phyloP scores from a whole-genome alignment of 2,888 invertebrate genomes.

The Glyphotaelius pellucidus region DNA sequence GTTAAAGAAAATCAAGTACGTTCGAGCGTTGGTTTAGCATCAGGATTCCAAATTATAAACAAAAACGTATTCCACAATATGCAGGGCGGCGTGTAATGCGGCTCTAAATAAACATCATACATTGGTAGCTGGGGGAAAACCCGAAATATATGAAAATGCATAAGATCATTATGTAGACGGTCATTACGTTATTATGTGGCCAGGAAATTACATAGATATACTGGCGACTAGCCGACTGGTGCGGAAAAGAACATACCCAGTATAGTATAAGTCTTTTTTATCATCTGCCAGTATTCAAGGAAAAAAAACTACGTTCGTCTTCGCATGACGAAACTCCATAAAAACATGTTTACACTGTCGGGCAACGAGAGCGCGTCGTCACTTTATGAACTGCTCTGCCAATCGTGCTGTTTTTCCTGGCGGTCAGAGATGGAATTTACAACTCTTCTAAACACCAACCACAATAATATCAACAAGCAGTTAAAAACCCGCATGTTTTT shows the following conservation, averaged over 20 bases:
- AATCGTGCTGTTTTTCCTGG: not conserved
- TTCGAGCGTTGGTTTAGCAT: not conserved
- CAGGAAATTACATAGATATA: not conserved
- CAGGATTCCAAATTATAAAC: not conserved
- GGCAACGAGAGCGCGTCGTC: not conserved
- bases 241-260: not conserved
- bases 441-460: not conserved
- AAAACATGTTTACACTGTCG: not conserved
- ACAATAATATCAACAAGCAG: not conserved
- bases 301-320: not conserved
- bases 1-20: too few species aligned
- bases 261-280: not conserved
- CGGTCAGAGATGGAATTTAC: not conserved
- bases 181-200: not conserved
- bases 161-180: not conserved
- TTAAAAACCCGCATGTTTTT: too few species aligned
- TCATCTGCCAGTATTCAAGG: not conserved
- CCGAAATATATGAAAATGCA: not conserved
- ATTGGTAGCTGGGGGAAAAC: not conserved
- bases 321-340: not conserved
- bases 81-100: not conserved
- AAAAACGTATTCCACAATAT: not conserved
- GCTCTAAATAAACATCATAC: not conserved
- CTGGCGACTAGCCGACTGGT: not conserved
- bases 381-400: not conserved